These are phyloP conservation scores for Morbakka virulenta DNA, from an alignment of 30 jellyfish, hydroid and myxozoan species.

Conservation along the genomic window DNA sequence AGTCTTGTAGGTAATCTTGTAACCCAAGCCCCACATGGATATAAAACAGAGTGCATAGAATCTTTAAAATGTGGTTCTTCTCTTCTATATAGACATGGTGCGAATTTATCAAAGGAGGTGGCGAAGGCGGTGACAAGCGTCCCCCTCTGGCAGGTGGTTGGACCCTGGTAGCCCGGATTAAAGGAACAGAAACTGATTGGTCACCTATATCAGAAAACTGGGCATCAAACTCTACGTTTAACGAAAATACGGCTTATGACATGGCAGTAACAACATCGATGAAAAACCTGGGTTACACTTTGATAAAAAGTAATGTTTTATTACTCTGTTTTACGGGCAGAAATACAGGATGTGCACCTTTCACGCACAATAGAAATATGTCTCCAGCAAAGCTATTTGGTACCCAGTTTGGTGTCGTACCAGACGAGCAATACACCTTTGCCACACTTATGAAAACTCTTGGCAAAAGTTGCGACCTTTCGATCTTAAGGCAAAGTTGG, in stretches of 20 bases:
- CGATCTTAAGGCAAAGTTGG: slow-evolving; percentile 94
- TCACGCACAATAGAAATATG: slow-evolving; percentile 92
- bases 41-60: no score
- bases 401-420: slow-evolving; percentile 88
- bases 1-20: no score
- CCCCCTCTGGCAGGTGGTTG: slow-evolving; percentile 98
- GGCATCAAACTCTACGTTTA: slow-evolving; percentile 75
- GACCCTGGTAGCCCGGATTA: slow-evolving; percentile 99
- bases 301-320: slow-evolving; percentile 65
- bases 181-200: slow-evolving; percentile 98
- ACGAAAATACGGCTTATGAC: slow-evolving; percentile 81
- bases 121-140: slow-evolving; percentile 77
- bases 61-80: slow-evolving; percentile 10
- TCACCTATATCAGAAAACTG: slow-evolving; percentile 95
- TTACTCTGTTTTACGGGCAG: slow-evolving; percentile 87
- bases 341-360: slow-evolving; percentile 92
- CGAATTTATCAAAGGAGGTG: slow-evolving; percentile 85
- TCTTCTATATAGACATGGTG: slow-evolving; percentile 94
- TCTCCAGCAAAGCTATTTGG: slow-evolving; percentile 76
- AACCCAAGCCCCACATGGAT: no score
- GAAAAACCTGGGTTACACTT: slow-evolving; percentile 84
- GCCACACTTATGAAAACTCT: slow-evolving; percentile 94
- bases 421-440: slow-evolving; percentile 94
- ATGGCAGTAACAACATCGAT: slow-evolving; percentile 69
- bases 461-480: slow-evolving; percentile 94